Percentiles rank a stretch among this genome's conserved stretches.
These are phyloP conservation scores for Potamarius usumacintae DNA, from an alignment of 2,113 vertebrate genomes.

Conservation along the genomic window DNA sequence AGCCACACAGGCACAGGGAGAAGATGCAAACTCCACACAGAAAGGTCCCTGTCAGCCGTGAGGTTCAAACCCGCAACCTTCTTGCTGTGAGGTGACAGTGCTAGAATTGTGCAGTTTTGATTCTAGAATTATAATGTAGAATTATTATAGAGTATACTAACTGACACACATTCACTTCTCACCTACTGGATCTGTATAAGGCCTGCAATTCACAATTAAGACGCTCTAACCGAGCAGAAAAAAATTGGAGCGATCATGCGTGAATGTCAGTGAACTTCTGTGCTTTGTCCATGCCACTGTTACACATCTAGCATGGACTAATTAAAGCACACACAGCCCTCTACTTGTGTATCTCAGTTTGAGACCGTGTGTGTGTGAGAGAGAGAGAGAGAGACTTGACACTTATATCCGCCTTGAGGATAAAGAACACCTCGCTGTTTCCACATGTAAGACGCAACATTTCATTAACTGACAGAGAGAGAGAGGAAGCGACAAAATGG, in stretches of 20 bases:
- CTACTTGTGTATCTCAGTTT: slow-evolving; percentile 30
- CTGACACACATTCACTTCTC: background rate
- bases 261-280: slow-evolving; percentile 42
- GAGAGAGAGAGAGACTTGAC: slow-evolving; percentile 30
- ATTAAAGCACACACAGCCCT: slow-evolving; percentile 55
- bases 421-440: slow-evolving; percentile 27
- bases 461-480: slow-evolving; percentile 28
- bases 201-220: slow-evolving; percentile 36
- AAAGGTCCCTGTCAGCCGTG: no score
- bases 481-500: slow-evolving; percentile 22
- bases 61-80: no score
- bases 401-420: slow-evolving; percentile 36
- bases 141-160: background rate
- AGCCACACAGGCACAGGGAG: no score
- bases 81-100: no score
- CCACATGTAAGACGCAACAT: slow-evolving; percentile 20
- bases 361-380: slow-evolving; percentile 11
- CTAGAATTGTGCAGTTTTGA: background rate
- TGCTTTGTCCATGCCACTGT: slow-evolving; percentile 37
- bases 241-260: background rate
- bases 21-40: no score
- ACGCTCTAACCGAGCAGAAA: slow-evolving; percentile 26
- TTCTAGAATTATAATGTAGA: background rate
- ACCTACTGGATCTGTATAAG: background rate
- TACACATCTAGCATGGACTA: slow-evolving; percentile 60